Evolutionary conservation across 2,113 vertebrate genomes (phyloP).

Genomic region (Cyphomyrus discorhynchus): DNA sequence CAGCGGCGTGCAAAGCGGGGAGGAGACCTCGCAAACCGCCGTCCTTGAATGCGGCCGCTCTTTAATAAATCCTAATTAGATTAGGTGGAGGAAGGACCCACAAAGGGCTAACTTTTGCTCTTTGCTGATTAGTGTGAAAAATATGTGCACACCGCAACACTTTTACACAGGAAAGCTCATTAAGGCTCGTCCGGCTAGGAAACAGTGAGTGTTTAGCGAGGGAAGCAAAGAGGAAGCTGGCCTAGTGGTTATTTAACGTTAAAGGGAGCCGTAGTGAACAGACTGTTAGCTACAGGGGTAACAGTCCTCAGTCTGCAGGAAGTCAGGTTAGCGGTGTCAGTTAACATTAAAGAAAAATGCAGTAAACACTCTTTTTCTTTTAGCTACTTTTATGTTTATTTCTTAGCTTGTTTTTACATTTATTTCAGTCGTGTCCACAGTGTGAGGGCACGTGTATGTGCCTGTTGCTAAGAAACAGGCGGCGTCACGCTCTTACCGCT

Average conservation of each 20-base stretch:
- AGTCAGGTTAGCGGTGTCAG: no score
- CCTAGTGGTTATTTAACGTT: constrained; percentile 6
- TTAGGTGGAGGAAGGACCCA: constrained; percentile 34
- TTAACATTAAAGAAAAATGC: neutral
- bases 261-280: neutral
- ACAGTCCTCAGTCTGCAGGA: no score
- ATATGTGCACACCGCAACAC: constrained; percentile 36
- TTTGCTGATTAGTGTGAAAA: constrained; percentile 55
- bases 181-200: constrained; percentile 30
- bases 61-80: constrained; percentile 58
- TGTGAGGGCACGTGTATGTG: neutral
- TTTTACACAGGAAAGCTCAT: constrained; percentile 49
- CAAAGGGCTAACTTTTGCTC: constrained; percentile 38
- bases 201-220: constrained; percentile 18
- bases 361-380: neutral
- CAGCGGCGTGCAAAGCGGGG: neutral
- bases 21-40: constrained; percentile 32
- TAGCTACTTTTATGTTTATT: neutral
- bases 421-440: neutral
- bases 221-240: neutral
- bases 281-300: neutral
- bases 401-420: neutral
- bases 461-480: neutral
- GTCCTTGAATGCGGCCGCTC: constrained; percentile 47
- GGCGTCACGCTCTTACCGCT: neutral